A percentile compares a stretch with the other conserved stretches of the same genome.
phyloP scores from a whole-genome alignment of 2,113 vertebrate genomes.

The Crocuta crocuta region DNA sequence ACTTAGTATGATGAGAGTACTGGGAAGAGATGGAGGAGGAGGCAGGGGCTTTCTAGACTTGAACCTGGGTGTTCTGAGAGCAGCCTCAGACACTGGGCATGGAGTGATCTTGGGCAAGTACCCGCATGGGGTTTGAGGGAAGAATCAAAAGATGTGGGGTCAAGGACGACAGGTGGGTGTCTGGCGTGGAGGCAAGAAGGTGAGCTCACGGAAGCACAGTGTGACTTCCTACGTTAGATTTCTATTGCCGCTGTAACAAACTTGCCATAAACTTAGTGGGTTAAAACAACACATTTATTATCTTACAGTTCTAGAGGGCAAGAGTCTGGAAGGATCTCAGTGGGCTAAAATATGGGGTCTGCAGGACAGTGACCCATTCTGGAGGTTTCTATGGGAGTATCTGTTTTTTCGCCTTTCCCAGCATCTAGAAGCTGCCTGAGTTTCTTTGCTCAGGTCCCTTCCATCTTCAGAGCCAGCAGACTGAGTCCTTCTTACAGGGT shows the following conservation, averaged over 20 bases:
- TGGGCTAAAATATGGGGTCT: neutral
- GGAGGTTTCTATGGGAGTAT: neutral
- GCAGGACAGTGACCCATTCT: neutral
- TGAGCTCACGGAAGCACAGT: neutral
- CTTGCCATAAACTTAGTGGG: neutral
- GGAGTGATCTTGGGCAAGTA: neutral
- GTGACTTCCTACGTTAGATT: neutral
- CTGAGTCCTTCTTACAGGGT: neutral
- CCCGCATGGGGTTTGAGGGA: neutral
- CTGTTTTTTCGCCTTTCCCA: neutral
- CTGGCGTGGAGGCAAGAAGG: neutral
- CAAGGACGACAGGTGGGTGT: neutral
- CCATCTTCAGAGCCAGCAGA: neutral
- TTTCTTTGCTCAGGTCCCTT: neutral
- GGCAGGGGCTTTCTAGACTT: neutral
- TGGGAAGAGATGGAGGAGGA: neutral
- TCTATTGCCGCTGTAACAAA: neutral
- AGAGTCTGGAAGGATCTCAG: neutral
- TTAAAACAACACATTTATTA: neutral
- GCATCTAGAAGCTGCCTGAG: neutral
- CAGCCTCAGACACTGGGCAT: neutral
- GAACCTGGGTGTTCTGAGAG: neutral
- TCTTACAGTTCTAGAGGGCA: neutral
- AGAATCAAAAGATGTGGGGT: constrained; percentile 3
- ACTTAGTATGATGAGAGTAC: neutral